A percentile compares a stretch with the other conserved stretches of the same genome.
Conservation (phyloP, 2,888 invertebrate species). For the Pristionchus entomophagus region DNA sequence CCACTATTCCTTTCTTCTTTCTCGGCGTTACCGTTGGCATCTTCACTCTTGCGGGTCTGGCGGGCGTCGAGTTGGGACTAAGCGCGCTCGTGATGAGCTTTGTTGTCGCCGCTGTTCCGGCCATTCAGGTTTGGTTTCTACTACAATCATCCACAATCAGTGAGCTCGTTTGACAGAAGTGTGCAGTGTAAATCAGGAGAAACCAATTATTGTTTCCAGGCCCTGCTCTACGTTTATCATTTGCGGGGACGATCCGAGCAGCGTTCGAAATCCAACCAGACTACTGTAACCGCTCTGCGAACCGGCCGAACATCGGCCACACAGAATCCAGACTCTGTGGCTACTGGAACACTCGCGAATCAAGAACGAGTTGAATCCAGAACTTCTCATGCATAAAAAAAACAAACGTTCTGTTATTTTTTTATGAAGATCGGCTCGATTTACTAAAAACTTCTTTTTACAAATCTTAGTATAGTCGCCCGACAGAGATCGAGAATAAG, state of each 20-base stretch:
- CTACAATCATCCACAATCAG: too few species aligned
- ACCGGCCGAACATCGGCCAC: background rate
- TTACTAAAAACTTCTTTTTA: too few species aligned
- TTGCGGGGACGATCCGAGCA: background rate
- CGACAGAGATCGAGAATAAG: too few species aligned
- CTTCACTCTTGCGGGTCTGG: background rate
- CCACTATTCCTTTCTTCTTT: slow-evolving; percentile 3
- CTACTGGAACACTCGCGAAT: too few species aligned
- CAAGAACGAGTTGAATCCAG: too few species aligned
- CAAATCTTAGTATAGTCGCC: too few species aligned
- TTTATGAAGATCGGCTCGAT: too few species aligned
- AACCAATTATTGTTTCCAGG: too few species aligned
- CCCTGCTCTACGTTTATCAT: background rate
- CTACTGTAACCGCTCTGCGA: background rate
- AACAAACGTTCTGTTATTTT: too few species aligned
- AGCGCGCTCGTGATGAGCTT: background rate
- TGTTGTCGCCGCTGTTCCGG: background rate
- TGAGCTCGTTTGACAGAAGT: too few species aligned
- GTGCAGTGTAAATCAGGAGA: too few species aligned
- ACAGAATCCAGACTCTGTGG: background rate
- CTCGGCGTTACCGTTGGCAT: slow-evolving; percentile 5
- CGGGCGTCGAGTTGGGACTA: background rate
- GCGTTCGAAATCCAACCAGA: background rate
- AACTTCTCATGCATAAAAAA: too few species aligned
- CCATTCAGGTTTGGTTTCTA: background rate